Base-by-base conservation (phyloP, 2,888 invertebrate species). In the Aradus depressus region DNA sequence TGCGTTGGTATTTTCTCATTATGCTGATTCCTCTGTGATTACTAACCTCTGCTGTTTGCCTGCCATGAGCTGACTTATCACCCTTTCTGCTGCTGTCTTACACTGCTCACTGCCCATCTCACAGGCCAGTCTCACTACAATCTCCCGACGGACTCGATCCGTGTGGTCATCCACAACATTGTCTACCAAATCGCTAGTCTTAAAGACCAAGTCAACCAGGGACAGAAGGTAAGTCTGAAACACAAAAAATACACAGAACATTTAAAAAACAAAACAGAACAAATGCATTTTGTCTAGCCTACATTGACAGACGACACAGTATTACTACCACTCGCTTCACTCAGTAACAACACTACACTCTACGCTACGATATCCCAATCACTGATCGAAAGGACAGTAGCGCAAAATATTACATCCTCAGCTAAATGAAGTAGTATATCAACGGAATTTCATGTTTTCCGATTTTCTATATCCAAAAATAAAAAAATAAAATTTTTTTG, bases 141-240 rank as follows among this genome's bases (percentile, higher is more conserved):
- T 38, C 16, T 52, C 47, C 5, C 52, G 10, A 18, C 25, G 35
- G n/a, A 52, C 45, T n/a, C 14, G 6, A 18, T 38, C 34, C 2
- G 22, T 8, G 25, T 47, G 41, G 1, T 12, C 19, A 14, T 52
- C 52, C 6, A 4, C 14, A 3, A 31, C 23, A 1, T 21, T 3
- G 10, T 47, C 47, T 1, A n/a, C 12, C 10, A 44, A 35, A 4
- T 47, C 47, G 6, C 39, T 39, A 2, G 5, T 2, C 2, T 6
- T 16, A 35, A 22, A 52, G 12, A 25, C 34, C 6, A 31, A 31
- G 4, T 41, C 41, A 23, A 41, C 41, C 26, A 52, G 22, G 14
- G 22, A 14, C 2, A 22, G 14, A 3, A 52, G 18, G 16, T 41
- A 52, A 8, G 16, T 41, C 52, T 52, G 22, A n/a, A 42, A 43